A percentile compares a stretch with the other conserved stretches of the same genome.
Conservation (phyloP, 1,140 invertebrate species). For the Drosophila kohkoa region DNA sequence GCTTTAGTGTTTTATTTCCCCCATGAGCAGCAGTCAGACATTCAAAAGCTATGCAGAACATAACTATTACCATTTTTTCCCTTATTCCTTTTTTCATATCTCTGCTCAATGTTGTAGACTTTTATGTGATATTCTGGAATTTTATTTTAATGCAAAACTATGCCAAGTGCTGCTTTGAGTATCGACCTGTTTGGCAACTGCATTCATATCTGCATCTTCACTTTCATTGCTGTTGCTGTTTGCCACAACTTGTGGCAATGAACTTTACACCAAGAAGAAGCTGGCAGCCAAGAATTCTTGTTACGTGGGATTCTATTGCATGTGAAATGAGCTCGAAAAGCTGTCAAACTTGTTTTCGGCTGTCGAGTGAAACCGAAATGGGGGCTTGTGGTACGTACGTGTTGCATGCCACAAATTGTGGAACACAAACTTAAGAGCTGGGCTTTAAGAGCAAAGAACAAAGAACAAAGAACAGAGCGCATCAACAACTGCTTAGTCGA, state of each 20-base stretch:
- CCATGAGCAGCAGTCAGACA: conserved; percentile 4
- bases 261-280: conserved; percentile 49
- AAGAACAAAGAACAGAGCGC: conserved; percentile 16
- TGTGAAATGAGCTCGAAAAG: conserved; percentile 48
- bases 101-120: neutral
- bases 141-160: conserved; percentile 27
- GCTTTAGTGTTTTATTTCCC: conserved; percentile 32
- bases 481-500: conserved; percentile 24
- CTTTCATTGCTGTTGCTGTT: conserved; percentile 52
- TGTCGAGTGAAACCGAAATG: conserved; percentile 73
- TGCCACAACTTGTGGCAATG: conserved; percentile 58
- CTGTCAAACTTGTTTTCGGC: conserved; percentile 73
- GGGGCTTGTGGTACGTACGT: conserved; percentile 61
- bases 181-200: conserved; percentile 58
- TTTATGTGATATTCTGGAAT: conserved; percentile 4
- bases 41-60: neutral
- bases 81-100: neutral
- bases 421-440: conserved; percentile 59
- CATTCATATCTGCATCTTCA: conserved; percentile 63
- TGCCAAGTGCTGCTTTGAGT: conserved; percentile 21
- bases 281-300: conserved; percentile 40
- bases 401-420: conserved; percentile 67
- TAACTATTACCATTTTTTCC: neutral
- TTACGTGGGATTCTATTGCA: conserved; percentile 46
- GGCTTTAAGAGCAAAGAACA: conserved; percentile 24